These are phyloP conservation scores for Pyrgilauda ruficollis DNA, from an alignment of 2,113 vertebrate species.

Conservation along the genomic window DNA sequence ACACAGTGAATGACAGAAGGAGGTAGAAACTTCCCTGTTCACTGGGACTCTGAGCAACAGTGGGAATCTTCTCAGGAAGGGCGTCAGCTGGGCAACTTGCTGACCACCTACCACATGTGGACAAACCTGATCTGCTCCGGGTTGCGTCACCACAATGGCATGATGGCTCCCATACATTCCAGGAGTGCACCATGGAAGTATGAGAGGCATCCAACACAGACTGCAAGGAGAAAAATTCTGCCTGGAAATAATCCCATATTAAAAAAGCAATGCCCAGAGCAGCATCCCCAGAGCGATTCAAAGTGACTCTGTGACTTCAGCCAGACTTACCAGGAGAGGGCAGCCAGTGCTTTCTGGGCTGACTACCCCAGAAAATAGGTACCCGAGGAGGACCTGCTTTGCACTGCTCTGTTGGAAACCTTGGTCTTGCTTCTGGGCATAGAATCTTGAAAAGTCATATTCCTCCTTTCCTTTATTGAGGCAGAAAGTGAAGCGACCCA, in stretches of 20 bases:
- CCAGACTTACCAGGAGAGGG: neutral
- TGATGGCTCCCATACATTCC: accelerated
- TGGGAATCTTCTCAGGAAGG: neutral
- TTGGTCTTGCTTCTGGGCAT: neutral
- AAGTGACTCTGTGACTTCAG: neutral
- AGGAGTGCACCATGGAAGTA: neutral
- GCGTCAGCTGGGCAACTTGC: neutral
- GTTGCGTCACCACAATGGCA: neutral
- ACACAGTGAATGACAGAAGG: neutral
- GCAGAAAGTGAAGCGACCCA: neutral
- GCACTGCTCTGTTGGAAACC: neutral
- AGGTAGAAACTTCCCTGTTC: neutral
- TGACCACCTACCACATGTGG: neutral
- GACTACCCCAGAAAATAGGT: neutral
- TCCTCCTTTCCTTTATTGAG: neutral
- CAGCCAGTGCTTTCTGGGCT: neutral
- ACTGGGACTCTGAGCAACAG: neutral
- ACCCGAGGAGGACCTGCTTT: neutral
- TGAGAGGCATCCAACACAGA: neutral
- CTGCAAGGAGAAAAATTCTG: neutral
- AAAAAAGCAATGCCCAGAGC: neutral
- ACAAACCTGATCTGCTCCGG: neutral
- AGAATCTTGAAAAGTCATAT: neutral
- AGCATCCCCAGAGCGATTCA: neutral
- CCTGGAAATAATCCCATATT: neutral